A percentile compares a stretch with the other conserved stretches of the same genome.
Evolutionary conservation across 1,140 invertebrate species (phyloP).

Genomic region (Ostrea edulis): DNA sequence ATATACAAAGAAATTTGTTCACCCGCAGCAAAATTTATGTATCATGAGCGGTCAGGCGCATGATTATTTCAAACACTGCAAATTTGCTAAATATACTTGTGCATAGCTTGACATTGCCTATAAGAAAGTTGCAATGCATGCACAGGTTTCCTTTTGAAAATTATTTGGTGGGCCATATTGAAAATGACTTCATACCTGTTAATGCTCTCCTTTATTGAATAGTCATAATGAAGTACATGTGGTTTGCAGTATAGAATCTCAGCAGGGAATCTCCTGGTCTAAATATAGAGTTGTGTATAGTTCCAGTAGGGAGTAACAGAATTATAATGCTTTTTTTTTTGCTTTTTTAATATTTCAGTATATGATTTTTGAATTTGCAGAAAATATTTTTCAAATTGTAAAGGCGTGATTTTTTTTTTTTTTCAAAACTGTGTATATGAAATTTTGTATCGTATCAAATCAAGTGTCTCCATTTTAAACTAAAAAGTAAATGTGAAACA

Average conservation of each 20-base stretch:
- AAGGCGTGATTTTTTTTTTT: neutral
- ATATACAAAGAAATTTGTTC: too few species aligned
- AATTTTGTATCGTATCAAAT: neutral
- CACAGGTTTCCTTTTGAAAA: neutral
- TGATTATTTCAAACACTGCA: too few species aligned
- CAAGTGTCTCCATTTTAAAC: neutral
- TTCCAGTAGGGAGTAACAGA: neutral
- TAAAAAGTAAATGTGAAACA: neutral
- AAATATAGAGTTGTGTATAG: neutral
- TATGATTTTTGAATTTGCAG: neutral
- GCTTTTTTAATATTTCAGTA: neutral
- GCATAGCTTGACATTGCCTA: too few species aligned
- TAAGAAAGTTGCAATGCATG: neutral
- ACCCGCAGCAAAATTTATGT: too few species aligned
- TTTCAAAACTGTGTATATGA: neutral
- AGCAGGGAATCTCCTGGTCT: neutral
- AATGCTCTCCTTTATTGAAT: neutral
- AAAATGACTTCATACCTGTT: neutral
- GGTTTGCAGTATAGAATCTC: constrained; percentile 3
- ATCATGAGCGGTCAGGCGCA: too few species aligned
- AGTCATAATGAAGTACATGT: constrained; percentile 7
- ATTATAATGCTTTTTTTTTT: neutral
- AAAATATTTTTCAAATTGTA: neutral
- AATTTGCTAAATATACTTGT: too few species aligned
- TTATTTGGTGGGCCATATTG: neutral